Evolutionary conservation across 2,888 invertebrate species (phyloP), one percentile per base, ranked within the genome.

Genomic region (Fragum whitleyi): DNA sequence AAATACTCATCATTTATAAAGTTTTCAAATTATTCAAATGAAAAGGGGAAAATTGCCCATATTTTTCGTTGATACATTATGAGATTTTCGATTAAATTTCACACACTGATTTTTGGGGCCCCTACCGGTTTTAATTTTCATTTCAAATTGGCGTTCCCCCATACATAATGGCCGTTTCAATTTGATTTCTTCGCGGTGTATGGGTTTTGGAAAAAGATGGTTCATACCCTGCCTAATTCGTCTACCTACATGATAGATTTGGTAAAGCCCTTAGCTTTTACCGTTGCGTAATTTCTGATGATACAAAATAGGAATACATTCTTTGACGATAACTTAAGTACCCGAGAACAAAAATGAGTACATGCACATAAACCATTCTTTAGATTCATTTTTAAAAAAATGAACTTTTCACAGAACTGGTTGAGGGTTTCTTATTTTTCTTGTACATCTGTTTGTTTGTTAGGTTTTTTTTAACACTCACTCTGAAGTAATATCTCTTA

Each of bases 1-100:
- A 75, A 67, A 79, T 67, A 79, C 75, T 65, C 79, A 75, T 75
- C 74, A 61, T 39, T 65, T 36, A 36, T 65, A 42, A 65, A 42
- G 29, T 16, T 32, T 23, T 39, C 23, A 42, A 65, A 65, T 42
- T 23, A 32, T 42, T 39, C 9, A 23, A 61, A 65, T 36, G 32
- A 19, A 65, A 65, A 42, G 36, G 42, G 65, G 65, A 21, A 65
- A 65, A 23, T 39, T 65, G 39, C 65, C 42, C 65, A 39, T 42
- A 42, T 42, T 65, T 65, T 26, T 42, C 47, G 65, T 65, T 65
- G 65, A 65, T 65, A 65, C n/a, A 65, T 65, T 65, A 65, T 65
- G 65, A 42, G 65, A 65, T 42, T 65, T 65, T 65, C 65, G 65
- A 65, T 65, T 65, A 65, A 65, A 65, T 21, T 65, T 61, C 61